A percentile compares a stretch with the other conserved stretches of the same genome.
Evolutionary conservation across 1,140 invertebrate genomes (phyloP).

Genomic region (Trachymyrmex septentrionalis): DNA sequence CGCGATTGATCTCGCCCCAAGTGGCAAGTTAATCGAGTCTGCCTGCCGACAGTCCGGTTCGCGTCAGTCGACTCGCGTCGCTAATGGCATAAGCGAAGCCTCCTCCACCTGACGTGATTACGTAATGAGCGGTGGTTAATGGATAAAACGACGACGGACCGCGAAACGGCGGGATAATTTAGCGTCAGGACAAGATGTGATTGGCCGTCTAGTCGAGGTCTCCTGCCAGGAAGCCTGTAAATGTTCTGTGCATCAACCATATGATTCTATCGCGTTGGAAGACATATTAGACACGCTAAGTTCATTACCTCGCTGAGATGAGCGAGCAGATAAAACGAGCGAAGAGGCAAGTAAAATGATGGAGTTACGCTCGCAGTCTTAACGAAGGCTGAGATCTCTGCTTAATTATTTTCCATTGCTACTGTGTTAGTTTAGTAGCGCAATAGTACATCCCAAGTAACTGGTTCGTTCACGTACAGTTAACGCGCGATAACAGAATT

Average conservation of each 20-base stretch:
- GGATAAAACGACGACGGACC: constrained; percentile 39
- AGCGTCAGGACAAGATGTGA: background rate
- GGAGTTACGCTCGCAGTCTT: background rate
- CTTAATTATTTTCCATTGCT: constrained; percentile 4
- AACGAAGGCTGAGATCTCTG: background rate
- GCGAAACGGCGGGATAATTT: constrained; percentile 36
- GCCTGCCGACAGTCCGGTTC: constrained; percentile 38
- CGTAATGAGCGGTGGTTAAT: constrained; percentile 39
- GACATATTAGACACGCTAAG: constrained; percentile 28
- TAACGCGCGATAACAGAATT: constrained; percentile 18
- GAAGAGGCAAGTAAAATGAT: background rate
- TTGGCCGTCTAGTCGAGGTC: background rate
- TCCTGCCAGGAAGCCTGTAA: background rate
- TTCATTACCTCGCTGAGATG: constrained; percentile 20
- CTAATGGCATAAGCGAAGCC: constrained; percentile 55
- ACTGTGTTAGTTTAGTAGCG: background rate
- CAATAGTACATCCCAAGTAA: background rate
- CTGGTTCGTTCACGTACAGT: background rate
- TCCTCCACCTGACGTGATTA: constrained; percentile 59
- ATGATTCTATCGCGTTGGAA: constrained; percentile 37
- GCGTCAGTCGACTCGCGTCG: constrained; percentile 5
- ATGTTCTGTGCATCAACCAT: constrained; percentile 14
- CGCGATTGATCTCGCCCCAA: constrained; percentile 49
- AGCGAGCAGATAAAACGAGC: background rate
- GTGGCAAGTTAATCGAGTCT: constrained; percentile 45